Evolutionary conservation across 2,888 invertebrate genomes (phyloP).

Genomic region (Pristionchus maxplancki): DNA sequence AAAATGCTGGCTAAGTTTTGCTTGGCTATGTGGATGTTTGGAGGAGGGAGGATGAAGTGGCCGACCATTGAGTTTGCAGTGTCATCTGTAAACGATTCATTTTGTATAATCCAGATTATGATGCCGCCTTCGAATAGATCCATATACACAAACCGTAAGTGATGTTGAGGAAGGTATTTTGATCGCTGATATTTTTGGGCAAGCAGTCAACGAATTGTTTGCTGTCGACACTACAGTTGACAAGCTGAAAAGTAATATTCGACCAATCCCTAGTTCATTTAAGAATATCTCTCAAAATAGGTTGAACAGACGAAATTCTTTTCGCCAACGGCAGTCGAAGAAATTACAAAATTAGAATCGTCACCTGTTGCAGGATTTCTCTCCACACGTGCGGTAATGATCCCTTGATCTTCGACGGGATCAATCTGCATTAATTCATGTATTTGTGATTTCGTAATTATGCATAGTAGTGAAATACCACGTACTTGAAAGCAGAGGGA

Average conservation of each 20-base stretch:
- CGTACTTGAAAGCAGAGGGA: not conserved
- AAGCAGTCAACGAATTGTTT: not conserved
- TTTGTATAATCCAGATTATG: not conserved
- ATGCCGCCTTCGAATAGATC: no score
- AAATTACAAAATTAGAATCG: not conserved
- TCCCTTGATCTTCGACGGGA: conserved; percentile 1
- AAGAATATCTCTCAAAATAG: no score
- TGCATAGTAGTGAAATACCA: not conserved
- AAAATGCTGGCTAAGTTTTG: not conserved
- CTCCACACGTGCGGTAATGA: conserved; percentile 19
- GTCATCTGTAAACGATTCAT: not conserved
- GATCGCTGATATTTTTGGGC: not conserved
- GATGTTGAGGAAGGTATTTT: not conserved
- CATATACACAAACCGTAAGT: conserved; percentile 28
- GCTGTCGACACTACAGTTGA: not conserved
- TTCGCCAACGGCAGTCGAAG: no score
- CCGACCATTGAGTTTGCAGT: not conserved
- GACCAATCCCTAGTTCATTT: not conserved
- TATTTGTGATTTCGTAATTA: not conserved
- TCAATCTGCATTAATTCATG: not conserved
- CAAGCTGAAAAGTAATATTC: not conserved
- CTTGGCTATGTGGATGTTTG: not conserved
- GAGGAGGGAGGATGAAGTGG: not conserved
- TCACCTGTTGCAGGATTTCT: conserved; percentile 14
- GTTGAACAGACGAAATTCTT: no score